Percentiles rank a stretch among this genome's conserved stretches.
These are phyloP conservation scores for Lycocorax pyrrhopterus DNA, from an alignment of 2,113 vertebrate species.

Conservation along the genomic window DNA sequence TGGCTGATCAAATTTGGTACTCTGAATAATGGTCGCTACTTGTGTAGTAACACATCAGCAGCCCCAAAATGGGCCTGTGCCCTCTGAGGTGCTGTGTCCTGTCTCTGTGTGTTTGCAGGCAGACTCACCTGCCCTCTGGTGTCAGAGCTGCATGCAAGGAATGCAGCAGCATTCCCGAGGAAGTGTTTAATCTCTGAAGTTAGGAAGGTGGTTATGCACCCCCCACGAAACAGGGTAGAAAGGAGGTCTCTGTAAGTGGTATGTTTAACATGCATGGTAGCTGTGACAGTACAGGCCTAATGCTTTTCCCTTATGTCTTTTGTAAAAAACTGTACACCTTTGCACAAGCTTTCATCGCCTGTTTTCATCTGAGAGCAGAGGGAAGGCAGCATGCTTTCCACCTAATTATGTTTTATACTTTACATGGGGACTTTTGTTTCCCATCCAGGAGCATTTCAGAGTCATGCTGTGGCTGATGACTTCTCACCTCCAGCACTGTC, in stretches of 20 bases:
- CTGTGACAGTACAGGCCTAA: not conserved
- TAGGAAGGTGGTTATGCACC: not conserved
- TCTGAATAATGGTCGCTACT: not conserved
- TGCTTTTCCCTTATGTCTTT: not conserved
- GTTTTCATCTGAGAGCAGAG: not conserved
- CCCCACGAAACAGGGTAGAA: not conserved
- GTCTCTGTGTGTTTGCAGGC: not conserved
- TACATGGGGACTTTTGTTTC: not conserved
- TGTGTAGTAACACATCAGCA: not conserved
- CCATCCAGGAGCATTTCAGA: not conserved
- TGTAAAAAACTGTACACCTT: not conserved
- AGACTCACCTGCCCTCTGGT: not conserved
- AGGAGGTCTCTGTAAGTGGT: not conserved
- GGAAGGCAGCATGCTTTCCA: not conserved
- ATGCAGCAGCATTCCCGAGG: not conserved
- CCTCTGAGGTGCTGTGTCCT: no score
- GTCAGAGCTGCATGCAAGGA: not conserved
- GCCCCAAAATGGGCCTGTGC: no score
- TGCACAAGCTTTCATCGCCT: not conserved
- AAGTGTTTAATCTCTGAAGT: not conserved
- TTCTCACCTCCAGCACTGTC: not conserved
- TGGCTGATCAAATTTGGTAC: not conserved
- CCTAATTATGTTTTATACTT: not conserved
- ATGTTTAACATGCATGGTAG: not conserved
- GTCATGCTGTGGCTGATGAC: rapidly evolving